Conservation (phyloP, 2,888 invertebrate species). For the Dasypolia templi region DNA sequence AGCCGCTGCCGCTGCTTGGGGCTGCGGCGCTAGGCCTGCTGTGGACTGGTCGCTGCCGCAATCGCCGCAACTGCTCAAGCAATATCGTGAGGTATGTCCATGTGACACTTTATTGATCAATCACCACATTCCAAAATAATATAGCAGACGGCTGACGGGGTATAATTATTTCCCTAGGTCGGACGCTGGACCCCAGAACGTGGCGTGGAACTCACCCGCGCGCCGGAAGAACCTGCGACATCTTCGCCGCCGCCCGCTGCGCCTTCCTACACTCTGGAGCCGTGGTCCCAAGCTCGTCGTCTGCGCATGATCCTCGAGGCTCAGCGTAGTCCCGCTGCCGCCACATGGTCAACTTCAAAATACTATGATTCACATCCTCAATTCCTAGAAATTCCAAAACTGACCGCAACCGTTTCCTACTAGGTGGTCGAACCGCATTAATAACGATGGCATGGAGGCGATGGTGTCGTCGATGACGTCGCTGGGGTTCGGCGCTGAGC, state of each 20-base stretch:
- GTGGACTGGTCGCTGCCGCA: slow-evolving; percentile 89
- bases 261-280: slow-evolving; percentile 86
- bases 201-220: slow-evolving; percentile 84
- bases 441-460: slow-evolving; percentile 75
- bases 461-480: slow-evolving; percentile 77
- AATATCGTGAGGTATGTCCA: slow-evolving; percentile 84
- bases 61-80: slow-evolving; percentile 84
- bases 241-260: slow-evolving; percentile 72
- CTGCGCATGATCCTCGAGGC: slow-evolving; percentile 88
- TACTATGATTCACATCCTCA: background rate
- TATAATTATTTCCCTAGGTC: slow-evolving; percentile 60
- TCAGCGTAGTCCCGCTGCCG: slow-evolving; percentile 79
- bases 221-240: slow-evolving; percentile 76
- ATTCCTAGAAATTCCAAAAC: background rate
- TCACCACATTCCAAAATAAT: background rate
- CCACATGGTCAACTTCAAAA: slow-evolving; percentile 44
- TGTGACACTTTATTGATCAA: background rate
- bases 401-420: background rate
- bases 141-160: background rate
- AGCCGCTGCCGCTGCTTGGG: slow-evolving; percentile 88
- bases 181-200: slow-evolving; percentile 85
- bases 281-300: slow-evolving; percentile 86
- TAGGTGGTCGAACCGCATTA: slow-evolving; percentile 78
- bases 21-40: slow-evolving; percentile 85
- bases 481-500: slow-evolving; percentile 67